phyloP scores from a whole-genome alignment of 2,797 vertebrate species.

The Thripadectes ignobilis region DNA sequence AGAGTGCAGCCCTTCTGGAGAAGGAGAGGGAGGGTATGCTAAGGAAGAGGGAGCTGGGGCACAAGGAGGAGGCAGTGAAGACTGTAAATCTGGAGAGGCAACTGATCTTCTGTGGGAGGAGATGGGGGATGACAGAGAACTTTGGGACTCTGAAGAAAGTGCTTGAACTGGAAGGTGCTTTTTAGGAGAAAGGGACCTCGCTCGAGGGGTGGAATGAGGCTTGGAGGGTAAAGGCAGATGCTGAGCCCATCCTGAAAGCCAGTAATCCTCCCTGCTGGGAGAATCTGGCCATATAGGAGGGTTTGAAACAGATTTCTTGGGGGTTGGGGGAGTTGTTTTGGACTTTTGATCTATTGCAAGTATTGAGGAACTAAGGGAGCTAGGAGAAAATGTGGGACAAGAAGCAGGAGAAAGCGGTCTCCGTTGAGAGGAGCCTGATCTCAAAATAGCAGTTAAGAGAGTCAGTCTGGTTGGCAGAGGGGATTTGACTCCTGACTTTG shows the following conservation, averaged over 20 bases:
- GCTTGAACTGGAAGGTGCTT: not conserved
- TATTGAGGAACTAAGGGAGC: constrained; percentile 65
- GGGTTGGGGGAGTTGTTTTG: constrained; percentile 45
- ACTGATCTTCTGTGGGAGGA: not conserved
- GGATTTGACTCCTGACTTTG: constrained; percentile 70
- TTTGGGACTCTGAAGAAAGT: not conserved
- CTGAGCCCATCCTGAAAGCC: not conserved
- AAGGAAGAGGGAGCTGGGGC: not conserved
- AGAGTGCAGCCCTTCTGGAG: constrained; percentile 8
- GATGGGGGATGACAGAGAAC: not conserved
- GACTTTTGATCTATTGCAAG: constrained; percentile 67
- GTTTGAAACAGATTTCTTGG: constrained; percentile 71
- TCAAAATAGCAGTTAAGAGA: constrained; percentile 92
- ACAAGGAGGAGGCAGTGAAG: not conserved
- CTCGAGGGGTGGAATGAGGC: not conserved
- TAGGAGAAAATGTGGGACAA: constrained; percentile 70
- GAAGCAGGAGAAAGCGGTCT: constrained; percentile 71
- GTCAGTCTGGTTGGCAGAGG: constrained; percentile 86
- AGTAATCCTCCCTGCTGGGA: constrained; percentile 35
- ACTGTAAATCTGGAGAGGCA: constrained; percentile 3
- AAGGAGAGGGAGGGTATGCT: not conserved
- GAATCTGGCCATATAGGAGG: constrained; percentile 41
- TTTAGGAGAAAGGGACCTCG: not conserved
- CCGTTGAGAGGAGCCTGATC: constrained; percentile 78
- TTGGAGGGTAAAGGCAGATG: constrained; percentile 2